Evolutionary conservation across 2,888 invertebrate species (phyloP).

Genomic region (Catonia carolina): DNA sequence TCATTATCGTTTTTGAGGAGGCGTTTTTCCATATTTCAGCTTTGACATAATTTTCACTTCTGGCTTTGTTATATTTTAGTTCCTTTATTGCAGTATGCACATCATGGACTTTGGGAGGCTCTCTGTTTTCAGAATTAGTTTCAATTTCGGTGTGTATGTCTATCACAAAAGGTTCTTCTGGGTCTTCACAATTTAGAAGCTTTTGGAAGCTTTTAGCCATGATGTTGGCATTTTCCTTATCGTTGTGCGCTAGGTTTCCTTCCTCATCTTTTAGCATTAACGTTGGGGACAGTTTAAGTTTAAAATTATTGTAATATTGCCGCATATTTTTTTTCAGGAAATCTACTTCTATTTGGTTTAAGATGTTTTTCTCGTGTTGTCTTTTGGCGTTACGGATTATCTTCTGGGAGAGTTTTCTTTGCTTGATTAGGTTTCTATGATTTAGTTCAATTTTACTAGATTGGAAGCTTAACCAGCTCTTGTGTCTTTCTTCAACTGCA

Average conservation of each 20-base stretch:
- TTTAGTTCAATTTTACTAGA: neutral
- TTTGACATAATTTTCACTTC: no score
- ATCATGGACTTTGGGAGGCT: neutral
- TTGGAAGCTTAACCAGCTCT: neutral
- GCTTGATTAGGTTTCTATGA: neutral
- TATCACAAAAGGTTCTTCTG: neutral
- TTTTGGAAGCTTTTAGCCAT: neutral
- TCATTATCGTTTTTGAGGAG: neutral
- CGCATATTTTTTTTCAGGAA: neutral
- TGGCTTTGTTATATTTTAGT: neutral
- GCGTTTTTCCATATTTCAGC: neutral
- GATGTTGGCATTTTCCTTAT: neutral
- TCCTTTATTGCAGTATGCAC: neutral
- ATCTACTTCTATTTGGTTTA: no score
- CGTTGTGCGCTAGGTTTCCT: no score
- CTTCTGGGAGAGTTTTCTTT: neutral
- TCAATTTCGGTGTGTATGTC: neutral
- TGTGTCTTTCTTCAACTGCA: neutral
- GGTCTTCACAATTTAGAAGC: neutral
- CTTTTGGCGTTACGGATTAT: neutral
- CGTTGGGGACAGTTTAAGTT: neutral
- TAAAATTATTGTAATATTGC: neutral
- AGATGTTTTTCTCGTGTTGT: neutral
- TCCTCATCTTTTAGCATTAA: neutral
- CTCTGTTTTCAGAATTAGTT: neutral